Conservation (phyloP, 2,113 vertebrate species). For the Nyctereutes procyonoides region DNA sequence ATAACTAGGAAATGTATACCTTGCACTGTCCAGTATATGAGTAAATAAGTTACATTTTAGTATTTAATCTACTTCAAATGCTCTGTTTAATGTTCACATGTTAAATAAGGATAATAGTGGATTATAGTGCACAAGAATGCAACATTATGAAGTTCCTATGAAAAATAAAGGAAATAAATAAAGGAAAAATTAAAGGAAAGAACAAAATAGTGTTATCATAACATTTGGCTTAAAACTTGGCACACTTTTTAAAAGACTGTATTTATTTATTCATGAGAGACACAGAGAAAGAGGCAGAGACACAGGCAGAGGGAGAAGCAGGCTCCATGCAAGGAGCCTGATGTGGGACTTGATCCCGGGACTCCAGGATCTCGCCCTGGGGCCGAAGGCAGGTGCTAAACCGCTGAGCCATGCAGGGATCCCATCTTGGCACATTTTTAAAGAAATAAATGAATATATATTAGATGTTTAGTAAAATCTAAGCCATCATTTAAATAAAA, state of each 20-base stretch:
- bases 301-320: too few species aligned
- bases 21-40: neutral
- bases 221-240: neutral
- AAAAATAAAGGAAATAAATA: neutral
- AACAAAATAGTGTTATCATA: neutral
- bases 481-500: neutral
- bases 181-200: neutral
- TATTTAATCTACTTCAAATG: neutral
- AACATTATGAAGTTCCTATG: neutral
- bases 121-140: neutral
- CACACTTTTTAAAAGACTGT: neutral
- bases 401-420: too few species aligned
- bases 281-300: too few species aligned
- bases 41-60: neutral
- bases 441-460: neutral
- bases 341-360: too few species aligned
- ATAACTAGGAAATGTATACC: neutral
- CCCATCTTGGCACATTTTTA: neutral
- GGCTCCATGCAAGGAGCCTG: too few species aligned
- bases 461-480: neutral
- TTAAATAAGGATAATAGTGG: neutral
- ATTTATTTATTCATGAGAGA: too few species aligned
- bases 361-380: too few species aligned
- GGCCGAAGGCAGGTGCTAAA: too few species aligned
- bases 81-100: neutral